Evolutionary conservation across 1,140 invertebrate genomes (phyloP), one percentile per base, ranked within the genome.

Genomic region (Uloborus diversus): DNA sequence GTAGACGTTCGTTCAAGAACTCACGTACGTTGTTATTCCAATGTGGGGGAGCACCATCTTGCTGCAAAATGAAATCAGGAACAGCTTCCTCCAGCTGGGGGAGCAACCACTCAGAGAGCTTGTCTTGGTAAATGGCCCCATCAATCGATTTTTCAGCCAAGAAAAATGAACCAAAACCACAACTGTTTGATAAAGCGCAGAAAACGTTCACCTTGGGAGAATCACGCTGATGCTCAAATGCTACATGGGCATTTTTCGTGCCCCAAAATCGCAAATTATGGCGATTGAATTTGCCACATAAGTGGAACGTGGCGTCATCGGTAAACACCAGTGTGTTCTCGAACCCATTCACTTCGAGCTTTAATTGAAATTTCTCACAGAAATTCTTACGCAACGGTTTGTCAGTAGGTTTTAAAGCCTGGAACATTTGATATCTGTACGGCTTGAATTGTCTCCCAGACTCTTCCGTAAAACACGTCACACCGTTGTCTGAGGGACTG

Each of bases 121-220:
- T 57, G n/a, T 68, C 49, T 32, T 56, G 59, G 57, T 76, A 64
- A 56, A 62, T 47, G 30, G 37, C 5, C 9, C 33, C 53, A 11
- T 47, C 27, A 62, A 64, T 62, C 23, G 56, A 51, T 76, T 42
- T 79, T 66, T 57, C 68, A 25, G 32, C 37, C 14, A 42, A 42
- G 65, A 65, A 81, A 70, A 79, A 68, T 49, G 17, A 65, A 37
- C 35, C 73, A 76, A 53, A 27, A 62, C 17, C 23, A 49, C 61
- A 62, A 20, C 33, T 25, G 37, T 37, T 42, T 37, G 23, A 28
- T 20, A 80, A 57, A 28, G 47, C 32, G 20, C 57, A 79, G 35
- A 27, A 82, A 68, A 80, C 78, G 5, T 62, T 80, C 28, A 75
- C 33, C 23, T 61, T 71, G 23, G 66, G 49, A 53, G 49, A 59